These are phyloP conservation scores for Limnephilus auricula DNA, from an alignment of 2,888 invertebrate species.

Conservation along the genomic window DNA sequence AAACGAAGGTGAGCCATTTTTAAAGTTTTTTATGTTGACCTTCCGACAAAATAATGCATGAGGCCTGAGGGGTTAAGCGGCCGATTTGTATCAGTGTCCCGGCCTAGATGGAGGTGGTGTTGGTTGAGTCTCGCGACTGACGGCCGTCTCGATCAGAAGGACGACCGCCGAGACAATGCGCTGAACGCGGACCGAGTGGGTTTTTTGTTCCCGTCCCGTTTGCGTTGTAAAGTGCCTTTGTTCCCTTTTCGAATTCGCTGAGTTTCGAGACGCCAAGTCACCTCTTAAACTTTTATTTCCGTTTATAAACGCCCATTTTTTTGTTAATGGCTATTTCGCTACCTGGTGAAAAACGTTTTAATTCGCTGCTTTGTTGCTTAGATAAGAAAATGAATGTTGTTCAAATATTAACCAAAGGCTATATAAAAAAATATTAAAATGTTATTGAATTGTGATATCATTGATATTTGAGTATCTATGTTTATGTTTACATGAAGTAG, in stretches of 20 bases:
- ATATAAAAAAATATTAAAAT: background rate
- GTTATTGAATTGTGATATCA: no score
- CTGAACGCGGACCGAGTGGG: background rate
- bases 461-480: no score
- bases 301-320: background rate
- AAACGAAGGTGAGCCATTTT: no score
- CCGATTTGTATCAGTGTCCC: no score
- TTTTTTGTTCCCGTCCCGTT: conserved; percentile 13
- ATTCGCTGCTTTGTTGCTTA: background rate
- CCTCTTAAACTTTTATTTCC: background rate
- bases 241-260: conserved; percentile 4
- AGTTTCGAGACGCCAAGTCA: background rate
- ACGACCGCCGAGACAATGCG: conserved; percentile 31
- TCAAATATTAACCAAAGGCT: background rate
- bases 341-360: background rate
- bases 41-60: no score
- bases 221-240: background rate
- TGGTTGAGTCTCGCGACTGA: background rate
- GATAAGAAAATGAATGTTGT: background rate
- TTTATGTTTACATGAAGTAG: no score
- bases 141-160: background rate
- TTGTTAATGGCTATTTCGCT: background rate
- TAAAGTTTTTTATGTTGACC: no score
- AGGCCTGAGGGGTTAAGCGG: no score
- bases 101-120: no score